Conservation (phyloP, 2,888 invertebrate species). For the Atrina japonica region DNA sequence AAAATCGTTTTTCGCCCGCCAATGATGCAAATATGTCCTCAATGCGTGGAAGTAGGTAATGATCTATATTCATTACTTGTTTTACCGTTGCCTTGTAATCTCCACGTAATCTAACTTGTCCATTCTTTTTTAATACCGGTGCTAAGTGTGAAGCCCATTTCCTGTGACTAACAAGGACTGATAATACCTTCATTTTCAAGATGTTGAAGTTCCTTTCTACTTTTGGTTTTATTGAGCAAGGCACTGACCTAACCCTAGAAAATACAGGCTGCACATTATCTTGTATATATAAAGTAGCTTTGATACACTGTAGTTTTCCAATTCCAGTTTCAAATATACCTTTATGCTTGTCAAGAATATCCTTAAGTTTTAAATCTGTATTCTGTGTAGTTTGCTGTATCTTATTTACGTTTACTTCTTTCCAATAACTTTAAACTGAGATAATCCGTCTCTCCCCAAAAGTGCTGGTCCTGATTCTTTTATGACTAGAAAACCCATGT, state of each 20-base stretch:
- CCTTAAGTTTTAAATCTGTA: background rate
- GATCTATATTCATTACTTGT: slow-evolving; percentile 62
- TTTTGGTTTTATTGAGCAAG: slow-evolving; percentile 45
- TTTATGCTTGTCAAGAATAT: no score
- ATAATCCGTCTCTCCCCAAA: slow-evolving; percentile 18
- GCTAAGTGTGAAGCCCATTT: slow-evolving; percentile 63
- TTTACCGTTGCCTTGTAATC: slow-evolving; percentile 64
- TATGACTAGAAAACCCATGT: slow-evolving; percentile 9
- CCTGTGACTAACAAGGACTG: slow-evolving; percentile 16
- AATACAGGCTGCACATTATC: slow-evolving; percentile 41
- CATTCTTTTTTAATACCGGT: slow-evolving; percentile 53
- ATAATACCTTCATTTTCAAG: slow-evolving; percentile 32
- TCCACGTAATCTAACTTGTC: slow-evolving; percentile 55
- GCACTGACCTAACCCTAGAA: slow-evolving; percentile 44
- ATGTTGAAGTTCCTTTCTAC: slow-evolving; percentile 36
- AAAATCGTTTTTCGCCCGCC: slow-evolving; percentile 46
- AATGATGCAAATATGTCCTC: slow-evolving; percentile 62
- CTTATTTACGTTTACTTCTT: slow-evolving; percentile 2
- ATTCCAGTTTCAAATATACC: no score
- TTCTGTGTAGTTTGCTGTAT: slow-evolving; percentile 3
- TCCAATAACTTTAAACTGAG: slow-evolving; percentile 18
- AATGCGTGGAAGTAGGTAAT: slow-evolving; percentile 60
- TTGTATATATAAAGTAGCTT: slow-evolving; percentile 30
- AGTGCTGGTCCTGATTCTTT: slow-evolving; percentile 16
- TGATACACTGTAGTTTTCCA: slow-evolving; percentile 4